Conservation (phyloP, 2,888 invertebrate species). For the Sminthurides aquaticus region DNA sequence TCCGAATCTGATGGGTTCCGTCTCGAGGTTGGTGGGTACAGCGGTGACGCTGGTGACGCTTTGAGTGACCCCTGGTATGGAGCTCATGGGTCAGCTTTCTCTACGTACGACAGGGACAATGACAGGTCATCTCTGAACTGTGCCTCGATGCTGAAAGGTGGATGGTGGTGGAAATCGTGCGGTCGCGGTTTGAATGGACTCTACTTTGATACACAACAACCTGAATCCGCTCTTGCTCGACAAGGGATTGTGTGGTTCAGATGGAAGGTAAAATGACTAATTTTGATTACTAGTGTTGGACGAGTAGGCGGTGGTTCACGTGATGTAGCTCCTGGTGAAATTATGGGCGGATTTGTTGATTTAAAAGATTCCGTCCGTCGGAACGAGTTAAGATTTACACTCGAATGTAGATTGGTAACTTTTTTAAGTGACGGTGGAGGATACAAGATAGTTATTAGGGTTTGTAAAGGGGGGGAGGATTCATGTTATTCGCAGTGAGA, state of each 20-base stretch:
- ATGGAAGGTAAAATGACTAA: constrained; percentile 57
- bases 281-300: not conserved
- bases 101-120: constrained; percentile 85
- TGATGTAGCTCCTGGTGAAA: too few relatives aligned
- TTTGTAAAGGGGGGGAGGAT: too few relatives aligned
- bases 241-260: constrained; percentile 88
- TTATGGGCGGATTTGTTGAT: not conserved
- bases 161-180: constrained; percentile 94
- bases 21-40: constrained; percentile 83
- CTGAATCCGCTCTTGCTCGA: constrained; percentile 43
- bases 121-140: constrained; percentile 84
- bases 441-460: too few relatives aligned
- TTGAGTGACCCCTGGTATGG: constrained; percentile 91
- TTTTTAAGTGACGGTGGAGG: too few relatives aligned
- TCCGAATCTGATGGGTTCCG: constrained; percentile 87
- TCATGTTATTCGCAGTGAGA: too few relatives aligned
- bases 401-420: too few relatives aligned
- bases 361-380: not conserved
- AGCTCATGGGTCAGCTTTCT: constrained; percentile 86
- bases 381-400: too few relatives aligned
- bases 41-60: constrained; percentile 83
- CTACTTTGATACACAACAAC: constrained; percentile 63
- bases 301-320: too few relatives aligned
- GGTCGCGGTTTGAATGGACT: constrained; percentile 82
- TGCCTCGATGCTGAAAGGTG: constrained; percentile 86